Percentiles rank a stretch among this genome's conserved stretches.
phyloP scores from a whole-genome alignment of 2,888 invertebrate genomes.

The Encarsia formosa region DNA sequence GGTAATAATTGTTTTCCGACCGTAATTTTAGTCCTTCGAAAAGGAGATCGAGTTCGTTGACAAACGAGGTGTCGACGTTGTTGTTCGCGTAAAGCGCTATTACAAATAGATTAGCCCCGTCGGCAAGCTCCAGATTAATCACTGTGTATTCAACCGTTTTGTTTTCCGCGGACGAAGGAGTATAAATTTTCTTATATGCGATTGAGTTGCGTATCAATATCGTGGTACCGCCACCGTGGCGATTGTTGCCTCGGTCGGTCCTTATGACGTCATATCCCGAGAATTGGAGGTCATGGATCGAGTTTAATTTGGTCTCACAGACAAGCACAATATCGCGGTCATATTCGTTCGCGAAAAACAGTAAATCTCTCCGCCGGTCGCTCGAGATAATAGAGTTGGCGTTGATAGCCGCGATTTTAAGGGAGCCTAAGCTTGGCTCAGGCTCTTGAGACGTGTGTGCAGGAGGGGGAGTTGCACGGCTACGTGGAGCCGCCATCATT shows the following conservation, averaged over 20 bases:
- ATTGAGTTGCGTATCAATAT: constrained; percentile 17
- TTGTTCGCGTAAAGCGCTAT: constrained; percentile 19
- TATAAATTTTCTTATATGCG: background rate
- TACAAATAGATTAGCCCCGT: constrained; percentile 6
- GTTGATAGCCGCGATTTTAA: too few species aligned
- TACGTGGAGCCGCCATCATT: too few species aligned
- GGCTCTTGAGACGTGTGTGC: too few species aligned
- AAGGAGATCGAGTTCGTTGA: constrained; percentile 3
- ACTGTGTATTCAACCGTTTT: background rate
- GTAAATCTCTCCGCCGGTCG: too few species aligned
- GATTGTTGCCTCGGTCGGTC: constrained; percentile 7
- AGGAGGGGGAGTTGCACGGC: too few species aligned
- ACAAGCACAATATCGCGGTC: constrained; percentile 17
- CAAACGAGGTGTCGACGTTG: background rate
- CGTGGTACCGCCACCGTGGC: constrained; percentile 19
- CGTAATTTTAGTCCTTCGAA: constrained; percentile 10
- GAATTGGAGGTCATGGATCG: constrained; percentile 8
- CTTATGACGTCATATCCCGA: constrained; percentile 12
- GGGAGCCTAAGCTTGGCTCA: too few species aligned
- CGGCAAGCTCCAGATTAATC: constrained; percentile 6
- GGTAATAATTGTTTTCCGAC: constrained; percentile 9
- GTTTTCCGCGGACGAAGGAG: background rate
- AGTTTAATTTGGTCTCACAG: constrained; percentile 23
- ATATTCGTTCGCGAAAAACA: too few species aligned
- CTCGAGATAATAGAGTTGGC: too few species aligned